These are phyloP conservation scores for Erebia aethiops DNA, from an alignment of 2,888 invertebrate species.

Conservation along the genomic window DNA sequence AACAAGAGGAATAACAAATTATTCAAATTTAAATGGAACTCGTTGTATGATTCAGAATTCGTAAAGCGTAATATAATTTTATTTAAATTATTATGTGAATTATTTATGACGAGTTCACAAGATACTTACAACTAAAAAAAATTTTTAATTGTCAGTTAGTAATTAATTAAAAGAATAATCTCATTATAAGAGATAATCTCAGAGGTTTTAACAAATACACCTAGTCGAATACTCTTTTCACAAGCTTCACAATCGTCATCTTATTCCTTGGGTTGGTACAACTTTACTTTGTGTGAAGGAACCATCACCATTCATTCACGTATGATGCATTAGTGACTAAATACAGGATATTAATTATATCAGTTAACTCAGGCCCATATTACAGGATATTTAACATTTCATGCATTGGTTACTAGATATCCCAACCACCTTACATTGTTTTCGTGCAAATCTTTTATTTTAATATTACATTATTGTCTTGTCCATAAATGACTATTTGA, in stretches of 20 bases:
- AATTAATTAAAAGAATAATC: no score
- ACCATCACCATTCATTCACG: conserved; percentile 1
- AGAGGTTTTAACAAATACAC: not conserved
- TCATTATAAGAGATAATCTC: no score
- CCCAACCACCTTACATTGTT: conserved; percentile 4
- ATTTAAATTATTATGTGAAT: no score
- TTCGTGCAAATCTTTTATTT: not conserved
- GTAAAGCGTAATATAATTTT: no score
- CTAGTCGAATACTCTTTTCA: not conserved
- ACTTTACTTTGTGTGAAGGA: not conserved
- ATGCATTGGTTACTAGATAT: conserved; percentile 10
- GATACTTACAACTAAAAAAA: no score
- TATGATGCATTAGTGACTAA: conserved; percentile 1
- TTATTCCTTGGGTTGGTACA: not conserved
- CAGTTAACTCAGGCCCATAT: not conserved
- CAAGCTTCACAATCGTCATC: not conserved
- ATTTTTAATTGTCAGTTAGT: no score
- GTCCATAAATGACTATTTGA: not conserved
- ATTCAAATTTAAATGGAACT: no score
- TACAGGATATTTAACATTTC: conserved; percentile 6
- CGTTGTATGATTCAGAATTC: no score
- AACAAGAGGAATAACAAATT: no score
- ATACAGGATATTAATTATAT: not conserved
- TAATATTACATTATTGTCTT: not conserved
- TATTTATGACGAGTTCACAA: no score